A percentile compares a stretch with the other conserved stretches of the same genome.
These are phyloP conservation scores for Phymorhynchus buccinoides DNA, from an alignment of 1,140 invertebrate genomes.

Conservation along the genomic window DNA sequence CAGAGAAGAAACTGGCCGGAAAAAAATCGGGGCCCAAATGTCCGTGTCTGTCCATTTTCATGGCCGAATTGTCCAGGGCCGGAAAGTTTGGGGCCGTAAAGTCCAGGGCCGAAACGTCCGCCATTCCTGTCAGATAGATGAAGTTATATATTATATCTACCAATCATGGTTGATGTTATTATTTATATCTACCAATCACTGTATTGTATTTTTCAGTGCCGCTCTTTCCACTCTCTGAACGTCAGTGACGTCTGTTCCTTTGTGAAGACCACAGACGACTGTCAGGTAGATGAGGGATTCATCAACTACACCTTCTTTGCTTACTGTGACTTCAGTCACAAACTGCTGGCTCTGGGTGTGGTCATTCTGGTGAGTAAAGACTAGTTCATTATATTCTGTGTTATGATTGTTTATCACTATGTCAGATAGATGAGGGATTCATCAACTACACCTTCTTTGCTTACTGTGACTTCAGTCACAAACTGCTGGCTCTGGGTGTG, in stretches of 20 bases:
- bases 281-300: slow-evolving; percentile 71
- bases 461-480: slow-evolving; percentile 70
- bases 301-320: slow-evolving; percentile 72
- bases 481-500: slow-evolving; percentile 60
- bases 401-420: no score
- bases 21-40: no score
- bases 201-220: slow-evolving; percentile 60
- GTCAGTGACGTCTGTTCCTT: slow-evolving; percentile 68
- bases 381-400: no score
- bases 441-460: slow-evolving; percentile 72
- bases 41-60: no score
- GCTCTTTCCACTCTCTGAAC: slow-evolving; percentile 60
- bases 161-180: no score
- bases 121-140: no score
- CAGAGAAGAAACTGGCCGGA: no score
- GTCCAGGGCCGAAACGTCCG: no score
- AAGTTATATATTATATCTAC: no score
- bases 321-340: slow-evolving; percentile 70
- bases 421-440: slow-evolving; percentile 71
- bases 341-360: slow-evolving; percentile 60
- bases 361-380: slow-evolving; percentile 68
- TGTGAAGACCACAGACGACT: slow-evolving; percentile 68
- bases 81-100: no score
- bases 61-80: no score
- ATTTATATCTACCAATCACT: no score